Evolutionary conservation across 2,113 vertebrate genomes (phyloP).

Genomic region (Etheostoma cragini): DNA sequence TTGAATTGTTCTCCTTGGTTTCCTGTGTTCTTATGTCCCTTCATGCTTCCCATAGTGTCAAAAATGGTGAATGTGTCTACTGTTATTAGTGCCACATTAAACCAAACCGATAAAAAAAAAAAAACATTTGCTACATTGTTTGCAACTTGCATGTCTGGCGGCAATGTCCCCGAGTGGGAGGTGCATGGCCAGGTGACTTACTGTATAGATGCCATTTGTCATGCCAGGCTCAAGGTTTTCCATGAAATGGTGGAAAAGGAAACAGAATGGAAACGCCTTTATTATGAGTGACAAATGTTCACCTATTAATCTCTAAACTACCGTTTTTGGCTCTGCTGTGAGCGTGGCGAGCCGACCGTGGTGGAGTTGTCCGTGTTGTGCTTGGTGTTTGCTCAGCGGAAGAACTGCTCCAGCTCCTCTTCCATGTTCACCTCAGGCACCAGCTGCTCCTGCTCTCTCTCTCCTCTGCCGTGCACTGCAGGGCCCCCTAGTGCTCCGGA

Average conservation of each 20-base stretch:
- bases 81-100: constrained; percentile 81
- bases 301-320: constrained; percentile 81
- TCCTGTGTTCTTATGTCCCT: constrained; percentile 82
- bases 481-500: constrained; percentile 86
- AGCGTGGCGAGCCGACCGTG: constrained; percentile 72
- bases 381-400: constrained; percentile 91
- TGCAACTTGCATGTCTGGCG: constrained; percentile 78
- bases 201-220: constrained; percentile 73
- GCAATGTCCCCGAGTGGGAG: constrained; percentile 68
- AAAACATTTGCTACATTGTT: constrained; percentile 85
- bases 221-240: constrained; percentile 78
- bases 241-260: constrained; percentile 80
- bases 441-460: constrained; percentile 94
- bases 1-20: constrained; percentile 82
- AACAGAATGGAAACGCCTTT: constrained; percentile 78
- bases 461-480: constrained; percentile 85
- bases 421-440: constrained; percentile 99
- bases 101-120: constrained; percentile 51
- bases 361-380: constrained; percentile 71
- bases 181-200: constrained; percentile 51
- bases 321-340: constrained; percentile 67
- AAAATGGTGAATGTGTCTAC: constrained; percentile 75
- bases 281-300: constrained; percentile 78
- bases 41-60: constrained; percentile 85
- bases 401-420: constrained; percentile 97